Base-by-base conservation (phyloP, 2,888 invertebrate species). In the Drosophila setosimentum region DNA sequence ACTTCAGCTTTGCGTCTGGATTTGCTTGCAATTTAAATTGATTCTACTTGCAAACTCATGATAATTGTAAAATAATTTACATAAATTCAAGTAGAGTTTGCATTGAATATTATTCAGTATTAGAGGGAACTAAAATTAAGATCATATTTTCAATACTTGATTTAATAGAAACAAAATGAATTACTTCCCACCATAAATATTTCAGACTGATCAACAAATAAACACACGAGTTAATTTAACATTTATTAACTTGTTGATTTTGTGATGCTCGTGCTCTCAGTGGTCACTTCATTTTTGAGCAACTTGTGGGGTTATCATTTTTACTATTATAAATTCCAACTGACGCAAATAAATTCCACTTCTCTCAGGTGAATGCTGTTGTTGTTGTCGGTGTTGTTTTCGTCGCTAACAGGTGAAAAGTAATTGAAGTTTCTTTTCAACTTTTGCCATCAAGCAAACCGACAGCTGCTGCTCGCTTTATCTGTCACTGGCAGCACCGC, bases 341-440 rank as follows among this genome's bases (percentile, higher is more conserved):
- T 30, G 29, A 21, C 13, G 16, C 6, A 13, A 40, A 16, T 37
- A 53, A 53, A 30, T 21, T 10, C 11, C 16, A 35, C 27, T 50
- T 18, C n/a, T 24, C n/a, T 24, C 50, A 54, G 57, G 60, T 64
- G 69, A 67, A 62, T 70, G 66, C 64, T 68, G 61, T 33, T 68
- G 59, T 35, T 65, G 50, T 8, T 21, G 8, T 40, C 21, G 13
- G 51, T 40, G 49, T 42, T 53, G 64, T 24, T 68, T 16, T 69
- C 64, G 57, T 32, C 54, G 51, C 54, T 59, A 69, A 49, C 87
- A 79, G 76, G 84, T 83, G 73, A 78, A 87, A 87, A 80, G 76
- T 84, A 75, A 87, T 86, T 87, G 72, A 89, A 89, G 85, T 86
- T 81, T 66, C 74, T 61, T 61, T 69, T 65, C 72, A 86, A 87